phyloP scores from a whole-genome alignment of 2,797 vertebrate genomes.

The Poecilia wingei region DNA sequence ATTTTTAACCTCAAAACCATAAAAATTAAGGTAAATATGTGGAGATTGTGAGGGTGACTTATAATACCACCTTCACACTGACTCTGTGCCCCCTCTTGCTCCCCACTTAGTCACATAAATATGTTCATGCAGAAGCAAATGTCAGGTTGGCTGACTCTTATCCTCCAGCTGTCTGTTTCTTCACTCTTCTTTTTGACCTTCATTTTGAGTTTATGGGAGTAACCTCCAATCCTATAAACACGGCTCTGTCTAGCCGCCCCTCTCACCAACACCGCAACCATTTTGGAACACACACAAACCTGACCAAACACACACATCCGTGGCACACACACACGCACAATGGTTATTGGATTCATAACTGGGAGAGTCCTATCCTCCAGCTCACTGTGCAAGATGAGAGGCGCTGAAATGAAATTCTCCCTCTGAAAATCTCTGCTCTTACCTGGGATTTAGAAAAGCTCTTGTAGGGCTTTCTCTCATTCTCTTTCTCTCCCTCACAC shows the following conservation, averaged over 20 bases:
- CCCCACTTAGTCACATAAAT: constrained; percentile 19
- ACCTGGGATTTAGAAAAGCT: constrained; percentile 80
- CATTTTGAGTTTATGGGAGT: constrained; percentile 67
- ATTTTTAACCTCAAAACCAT: background rate
- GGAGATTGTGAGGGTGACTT: constrained; percentile 21
- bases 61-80: constrained; percentile 26
- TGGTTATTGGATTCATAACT: constrained; percentile 80
- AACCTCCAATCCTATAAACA: constrained; percentile 72
- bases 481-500: constrained; percentile 4
- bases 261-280: constrained; percentile 3
- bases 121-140: constrained; percentile 16
- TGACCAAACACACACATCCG: background rate
- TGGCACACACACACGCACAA: constrained; percentile 39
- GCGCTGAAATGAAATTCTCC: constrained; percentile 81
- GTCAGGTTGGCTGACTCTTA: background rate
- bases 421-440: constrained; percentile 77
- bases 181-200: constrained; percentile 67
- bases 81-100: background rate
- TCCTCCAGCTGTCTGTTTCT: constrained; percentile 36
- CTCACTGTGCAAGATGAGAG: constrained; percentile 73
- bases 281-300: constrained; percentile 23
- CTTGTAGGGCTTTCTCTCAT: constrained; percentile 47
- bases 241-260: constrained; percentile 23
- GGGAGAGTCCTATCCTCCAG: constrained; percentile 68
- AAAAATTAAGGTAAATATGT: constrained; percentile 51